Conservation (phyloP, 2,888 invertebrate genomes). For the Plagodis pulveraria region DNA sequence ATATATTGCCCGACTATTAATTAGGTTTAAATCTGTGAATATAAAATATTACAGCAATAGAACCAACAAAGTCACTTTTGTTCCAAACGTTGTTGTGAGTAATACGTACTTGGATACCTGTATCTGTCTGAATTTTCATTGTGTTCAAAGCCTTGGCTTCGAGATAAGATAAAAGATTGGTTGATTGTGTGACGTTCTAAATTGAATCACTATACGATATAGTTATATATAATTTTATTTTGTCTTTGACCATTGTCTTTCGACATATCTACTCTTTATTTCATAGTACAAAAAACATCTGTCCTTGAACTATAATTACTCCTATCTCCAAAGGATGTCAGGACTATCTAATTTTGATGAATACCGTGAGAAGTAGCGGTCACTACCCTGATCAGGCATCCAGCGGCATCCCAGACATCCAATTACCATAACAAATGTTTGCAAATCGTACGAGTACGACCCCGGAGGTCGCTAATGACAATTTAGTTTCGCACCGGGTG, state of each 20-base stretch:
- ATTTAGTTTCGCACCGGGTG: slow-evolving; percentile 52
- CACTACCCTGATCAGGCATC: slow-evolving; percentile 10
- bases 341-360: no score
- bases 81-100: slow-evolving; percentile 38
- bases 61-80: slow-evolving; percentile 24
- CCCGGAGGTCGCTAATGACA: slow-evolving; percentile 66
- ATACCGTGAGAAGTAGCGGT: not conserved
- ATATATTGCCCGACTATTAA: no score
- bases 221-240: slow-evolving; percentile 9
- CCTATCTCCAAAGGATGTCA: no score
- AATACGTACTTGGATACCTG: slow-evolving; percentile 47
- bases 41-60: slow-evolving; percentile 11
- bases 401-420: slow-evolving; percentile 34
- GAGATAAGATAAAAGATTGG: slow-evolving; percentile 65
- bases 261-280: not conserved
- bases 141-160: slow-evolving; percentile 56
- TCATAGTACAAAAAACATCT: no score
- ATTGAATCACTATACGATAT: slow-evolving; percentile 29
- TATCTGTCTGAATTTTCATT: slow-evolving; percentile 60
- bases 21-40: no score
- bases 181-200: slow-evolving; percentile 43
- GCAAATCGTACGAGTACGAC: slow-evolving; percentile 61
- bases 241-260: not conserved
- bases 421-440: slow-evolving; percentile 45
- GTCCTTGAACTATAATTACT: no score